These are phyloP conservation scores for Andrena cerasifolii DNA, from an alignment of 1,140 invertebrate genomes.

Conservation along the genomic window DNA sequence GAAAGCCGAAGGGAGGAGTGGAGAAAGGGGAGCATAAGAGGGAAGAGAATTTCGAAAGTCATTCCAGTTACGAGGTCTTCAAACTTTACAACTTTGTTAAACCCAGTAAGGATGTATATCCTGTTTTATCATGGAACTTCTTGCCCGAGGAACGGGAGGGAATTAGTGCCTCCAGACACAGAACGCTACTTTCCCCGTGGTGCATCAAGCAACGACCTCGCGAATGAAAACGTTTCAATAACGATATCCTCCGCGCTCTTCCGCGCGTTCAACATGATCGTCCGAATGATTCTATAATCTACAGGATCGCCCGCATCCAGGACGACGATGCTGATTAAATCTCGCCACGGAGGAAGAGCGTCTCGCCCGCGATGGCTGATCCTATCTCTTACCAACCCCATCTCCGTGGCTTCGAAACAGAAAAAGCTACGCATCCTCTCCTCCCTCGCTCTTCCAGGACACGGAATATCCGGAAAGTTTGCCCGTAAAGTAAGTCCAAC, in stretches of 20 bases:
- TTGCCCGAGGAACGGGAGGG: neutral
- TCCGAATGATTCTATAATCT: constrained; percentile 1
- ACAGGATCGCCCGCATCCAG: constrained; percentile 3
- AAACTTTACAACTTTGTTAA: constrained; percentile 39
- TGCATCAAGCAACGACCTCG: neutral
- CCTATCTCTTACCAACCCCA: no score
- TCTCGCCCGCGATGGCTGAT: constrained; percentile 19
- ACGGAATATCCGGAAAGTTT: constrained; percentile 73
- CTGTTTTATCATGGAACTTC: constrained; percentile 7
- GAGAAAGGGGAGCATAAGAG: neutral
- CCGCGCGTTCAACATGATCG: neutral
- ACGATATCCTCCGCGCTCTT: neutral
- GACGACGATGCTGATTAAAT: constrained; percentile 53
- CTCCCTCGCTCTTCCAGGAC: neutral
- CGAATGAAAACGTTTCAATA: neutral
- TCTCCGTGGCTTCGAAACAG: neutral
- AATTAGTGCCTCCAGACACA: neutral
- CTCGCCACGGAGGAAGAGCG: constrained; percentile 42
- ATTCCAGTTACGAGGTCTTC: neutral
- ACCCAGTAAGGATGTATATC: neutral
- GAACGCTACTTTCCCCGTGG: neutral
- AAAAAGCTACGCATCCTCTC: constrained; percentile 19
- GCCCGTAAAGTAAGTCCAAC: constrained; percentile 72
- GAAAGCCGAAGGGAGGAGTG: neutral
- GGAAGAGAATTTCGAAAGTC: neutral